Evolutionary conservation across 2,797 vertebrate species (phyloP), one percentile per base, ranked within the genome.

Genomic region (Oceanodroma leucorhoa): DNA sequence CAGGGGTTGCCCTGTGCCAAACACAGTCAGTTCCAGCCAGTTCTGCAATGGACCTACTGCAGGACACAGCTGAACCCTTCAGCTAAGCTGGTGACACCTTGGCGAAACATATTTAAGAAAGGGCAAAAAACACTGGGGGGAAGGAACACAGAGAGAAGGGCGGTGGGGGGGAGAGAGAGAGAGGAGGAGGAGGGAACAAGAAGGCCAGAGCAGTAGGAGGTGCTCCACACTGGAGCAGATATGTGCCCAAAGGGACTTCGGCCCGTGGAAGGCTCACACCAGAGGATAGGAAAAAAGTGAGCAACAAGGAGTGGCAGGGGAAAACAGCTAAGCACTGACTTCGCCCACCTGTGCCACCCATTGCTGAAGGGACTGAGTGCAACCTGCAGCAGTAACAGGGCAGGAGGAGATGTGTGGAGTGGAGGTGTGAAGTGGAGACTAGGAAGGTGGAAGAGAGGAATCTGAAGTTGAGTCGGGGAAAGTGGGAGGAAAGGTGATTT

Each of bases 251-350:
- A 76, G 27, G 27, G 45, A 79, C 24, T 69, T 21, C 3, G 6
- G 54, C 45, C 9, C 0, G 0, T 32, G 26, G 23, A 53, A 40
- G 38, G 12, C 10, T 14, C 50, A 40, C 7, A 23, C 3, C 34
- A 46, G 21, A 38, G 19, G 53, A 36, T 0, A 66, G 40, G 34
- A 60, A 51, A 40, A 81, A 64, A 27, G 17, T 14, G 13, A 77
- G 41, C 11, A 77, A 45, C 26, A 43, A 38, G 23, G 6, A 79
- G 16, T 3, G 14, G 45, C 43, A 50, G 1, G 70, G 14, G 18
- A 6, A 70, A 83, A 62, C 0, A 3, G 60, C 18, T 32, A 40
- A 54, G 43, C 32, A 20, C 32, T 16, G 22, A 57, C 32, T 24
- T 53, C 5, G 32, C 43, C 41, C 51, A 62, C 67, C 30, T 10